A percentile compares a stretch with the other conserved stretches of the same genome.
These are phyloP conservation scores for Haliclona indistincta DNA, from an alignment of 37 sponge, comb jelly and placozoan genomes.

Conservation along the genomic window DNA sequence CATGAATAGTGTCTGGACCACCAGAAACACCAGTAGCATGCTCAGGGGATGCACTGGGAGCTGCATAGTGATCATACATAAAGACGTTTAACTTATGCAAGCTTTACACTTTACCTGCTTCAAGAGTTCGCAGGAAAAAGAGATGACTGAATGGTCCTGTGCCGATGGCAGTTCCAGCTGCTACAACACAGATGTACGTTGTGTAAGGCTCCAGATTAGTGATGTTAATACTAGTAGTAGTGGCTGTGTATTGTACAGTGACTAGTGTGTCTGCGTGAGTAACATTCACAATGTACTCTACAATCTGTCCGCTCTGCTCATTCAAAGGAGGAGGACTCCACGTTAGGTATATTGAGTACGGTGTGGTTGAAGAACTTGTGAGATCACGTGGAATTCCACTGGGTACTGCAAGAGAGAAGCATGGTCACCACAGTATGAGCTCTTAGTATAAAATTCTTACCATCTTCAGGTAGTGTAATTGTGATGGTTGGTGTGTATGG, in stretches of 20 bases:
- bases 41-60: slow-evolving; percentile 16
- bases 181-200: slow-evolving; percentile 11
- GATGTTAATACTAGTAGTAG: not conserved
- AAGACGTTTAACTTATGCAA: not conserved
- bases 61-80: slow-evolving; percentile 3
- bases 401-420: slow-evolving; percentile 1
- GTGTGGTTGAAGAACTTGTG: not conserved
- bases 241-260: slow-evolving; percentile 5
- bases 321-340: slow-evolving; percentile 19
- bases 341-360: not conserved
- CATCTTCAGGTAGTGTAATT: slow-evolving; percentile 17
- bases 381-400: slow-evolving; percentile 16
- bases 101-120: slow-evolving; percentile 10
- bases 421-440: no score
- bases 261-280: slow-evolving; percentile 3
- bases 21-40: not conserved
- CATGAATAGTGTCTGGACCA: slow-evolving; percentile 3
- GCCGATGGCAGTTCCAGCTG: slow-evolving; percentile 36
- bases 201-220: slow-evolving; percentile 22
- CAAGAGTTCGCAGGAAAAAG: slow-evolving; percentile 10
- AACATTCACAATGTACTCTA: not conserved
- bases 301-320: slow-evolving; percentile 2
- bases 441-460: slow-evolving; percentile 21
- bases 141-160: slow-evolving; percentile 38
- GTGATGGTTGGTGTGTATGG: slow-evolving; percentile 24